Percentiles rank a stretch among this genome's conserved stretches.
Conservation (phyloP, 92 coral and sea anemone species). For the Nematostella vectensis region DNA sequence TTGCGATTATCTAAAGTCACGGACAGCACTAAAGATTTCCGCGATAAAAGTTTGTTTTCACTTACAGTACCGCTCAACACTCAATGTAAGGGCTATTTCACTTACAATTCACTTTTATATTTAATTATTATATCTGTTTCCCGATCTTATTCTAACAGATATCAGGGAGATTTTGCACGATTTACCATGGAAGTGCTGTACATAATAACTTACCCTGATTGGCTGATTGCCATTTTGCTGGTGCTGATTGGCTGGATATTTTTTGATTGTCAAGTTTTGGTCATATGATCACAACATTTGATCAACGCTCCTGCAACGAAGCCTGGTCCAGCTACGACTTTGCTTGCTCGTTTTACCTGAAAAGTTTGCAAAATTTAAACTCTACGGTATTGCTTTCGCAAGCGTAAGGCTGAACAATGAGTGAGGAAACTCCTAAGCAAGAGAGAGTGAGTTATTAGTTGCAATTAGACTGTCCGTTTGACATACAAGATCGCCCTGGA, state of each 20-base stretch:
- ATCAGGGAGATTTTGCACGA: too few species aligned
- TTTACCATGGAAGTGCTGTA: too few species aligned
- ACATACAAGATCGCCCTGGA: neutral
- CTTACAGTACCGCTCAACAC: too few species aligned
- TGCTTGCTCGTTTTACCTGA: neutral
- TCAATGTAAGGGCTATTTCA: too few species aligned
- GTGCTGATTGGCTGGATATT: conserved; percentile 12
- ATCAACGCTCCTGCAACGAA: neutral
- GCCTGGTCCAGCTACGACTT: neutral
- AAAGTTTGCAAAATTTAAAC: neutral
- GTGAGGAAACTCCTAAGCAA: conserved; percentile 35
- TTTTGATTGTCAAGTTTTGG: conserved; percentile 12
- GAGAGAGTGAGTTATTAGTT: conserved; percentile 36
- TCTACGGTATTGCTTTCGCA: neutral
- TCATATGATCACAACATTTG: conserved; percentile 37
- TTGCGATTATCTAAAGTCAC: too few species aligned
- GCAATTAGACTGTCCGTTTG: neutral
- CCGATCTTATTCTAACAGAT: too few species aligned
- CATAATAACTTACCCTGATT: too few species aligned
- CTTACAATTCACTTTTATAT: too few species aligned
- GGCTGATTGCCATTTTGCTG: conserved; percentile 6
- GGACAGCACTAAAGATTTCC: too few species aligned
- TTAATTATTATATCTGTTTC: too few species aligned
- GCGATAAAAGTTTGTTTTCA: too few species aligned
- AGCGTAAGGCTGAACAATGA: conserved; percentile 13